Base-by-base conservation (phyloP, 2,113 vertebrate genomes). In the Coryphaenoides rupestris region DNA sequence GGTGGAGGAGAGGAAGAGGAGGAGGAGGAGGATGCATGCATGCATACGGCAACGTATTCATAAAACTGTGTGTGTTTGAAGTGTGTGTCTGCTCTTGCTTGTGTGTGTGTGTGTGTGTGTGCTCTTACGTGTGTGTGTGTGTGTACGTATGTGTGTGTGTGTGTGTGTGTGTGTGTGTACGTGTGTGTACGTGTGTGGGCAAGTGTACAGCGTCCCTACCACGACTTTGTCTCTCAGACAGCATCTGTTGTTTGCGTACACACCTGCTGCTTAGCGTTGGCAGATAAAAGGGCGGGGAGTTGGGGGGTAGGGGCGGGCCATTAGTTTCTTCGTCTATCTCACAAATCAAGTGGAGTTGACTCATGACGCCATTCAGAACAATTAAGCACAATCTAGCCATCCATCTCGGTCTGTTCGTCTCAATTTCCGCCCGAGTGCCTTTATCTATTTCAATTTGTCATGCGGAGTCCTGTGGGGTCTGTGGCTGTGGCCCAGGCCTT, bases 191-290 rank as follows among this genome's bases (percentile, higher is more conserved):
- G n/a, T n/a, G n/a, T n/a, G n/a, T n/a, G n/a, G 74, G 69, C 33
- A 33, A 23, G n/a, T 65, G 66, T 74, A 73, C 60, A n/a, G 21
- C 6, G 52, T 78, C 79, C 78, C 55, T 78, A 72, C 68, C 26
- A 68, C 65, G 62, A 63, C 19, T 61, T 19, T 63, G 61, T 66
- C 68, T 75, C 70, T 62, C 67, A 62, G 63, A 57, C 65, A 70
- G 69, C 83, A 85, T 75, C 81, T 86, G 84, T 73, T 79, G 70
- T 73, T 68, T 77, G 68, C 65, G 69, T 45, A 59, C 71, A 64
- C 78, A 82, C 81, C 86, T 85, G 84, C 79, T 84, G 81, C 74
- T 82, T 21, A 54, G 19, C 33, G 33, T n/a, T 55, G 19, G 53
- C 33, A 21, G 17, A 21, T 17, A 4, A 19, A 19, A 19, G 19